Conservation (phyloP, 2,113 vertebrate genomes). For the Chloebia gouldiae region DNA sequence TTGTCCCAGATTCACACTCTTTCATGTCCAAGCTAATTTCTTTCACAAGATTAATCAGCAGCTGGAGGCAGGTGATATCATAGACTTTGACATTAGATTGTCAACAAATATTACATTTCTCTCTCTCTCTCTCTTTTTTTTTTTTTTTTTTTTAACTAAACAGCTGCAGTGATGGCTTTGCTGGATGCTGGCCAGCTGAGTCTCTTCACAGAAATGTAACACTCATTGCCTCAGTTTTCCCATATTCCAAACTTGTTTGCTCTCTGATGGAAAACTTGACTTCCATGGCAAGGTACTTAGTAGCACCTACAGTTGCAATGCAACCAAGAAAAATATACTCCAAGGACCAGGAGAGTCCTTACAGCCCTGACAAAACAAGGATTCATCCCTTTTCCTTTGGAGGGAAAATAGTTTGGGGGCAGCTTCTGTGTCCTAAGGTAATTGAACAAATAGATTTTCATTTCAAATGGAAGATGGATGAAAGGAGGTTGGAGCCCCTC, state of each 20-base stretch:
- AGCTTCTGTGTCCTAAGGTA: not conserved
- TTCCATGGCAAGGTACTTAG: not conserved
- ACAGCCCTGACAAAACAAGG: not conserved
- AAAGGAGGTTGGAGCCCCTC: not conserved
- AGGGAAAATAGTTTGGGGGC: not conserved
- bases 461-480: not conserved
- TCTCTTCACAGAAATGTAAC: not conserved
- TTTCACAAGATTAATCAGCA: conserved; percentile 5
- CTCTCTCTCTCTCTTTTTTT: no score
- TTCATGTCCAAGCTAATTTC: not conserved
- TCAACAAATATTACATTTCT: not conserved
- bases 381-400: not conserved
- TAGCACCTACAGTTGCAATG: not conserved
- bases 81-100: not conserved
- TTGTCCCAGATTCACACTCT: not conserved
- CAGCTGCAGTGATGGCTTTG: not conserved
- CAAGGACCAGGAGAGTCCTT: not conserved
- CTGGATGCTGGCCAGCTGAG: not conserved
- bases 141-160: not conserved
- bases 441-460: not conserved
- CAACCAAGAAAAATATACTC: not conserved
- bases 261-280: not conserved
- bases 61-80: not conserved
- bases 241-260: not conserved
- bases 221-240: not conserved